Base-by-base conservation (phyloP, 2,888 invertebrate genomes). In the Aphrophora alni region DNA sequence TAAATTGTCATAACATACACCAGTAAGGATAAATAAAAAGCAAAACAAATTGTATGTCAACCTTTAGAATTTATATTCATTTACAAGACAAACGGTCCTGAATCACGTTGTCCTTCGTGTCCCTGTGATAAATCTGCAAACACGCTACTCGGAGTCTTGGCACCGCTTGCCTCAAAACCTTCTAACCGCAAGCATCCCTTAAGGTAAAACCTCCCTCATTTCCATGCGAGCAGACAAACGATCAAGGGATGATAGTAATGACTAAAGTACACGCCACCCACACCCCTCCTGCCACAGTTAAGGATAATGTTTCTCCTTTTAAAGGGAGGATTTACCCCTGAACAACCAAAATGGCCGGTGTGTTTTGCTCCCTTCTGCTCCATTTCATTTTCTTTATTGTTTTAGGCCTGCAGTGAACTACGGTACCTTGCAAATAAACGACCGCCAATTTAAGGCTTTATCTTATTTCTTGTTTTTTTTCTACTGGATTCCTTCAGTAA, bases 141-240 rank as follows among this genome's bases (percentile, higher is more conserved):
- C 59, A 59, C 59, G 59, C 59, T 21, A 59, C 59, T 17, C 12
- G 1, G 21, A n/a, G 59, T 59, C 59, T 2, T 59, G 59, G 59
- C 21, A 59, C 59, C 33, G 8, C 33, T 8, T 8, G 33, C 5
- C 8, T 33, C 33, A 33, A n/a, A n/a, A n/a, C n/a, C n/a, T n/a
- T n/a, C n/a, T n/a, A n/a, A 33, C 33, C 59, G 59, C 59, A 21
- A 59, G 21, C 59, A 59, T 59, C 59, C 59, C 14, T 59, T 59
- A 21, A 59, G 59, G 21, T 59, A 59, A 59, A 59, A n/a, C 59
- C 4, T 21, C 59, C 59, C 59, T 59, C 59, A 59, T 59, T 59
- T 59, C 59, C 59, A 59, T 59, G 59, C 59, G n/a, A 59, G 59
- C 59, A 59, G 59, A 59, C 59, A 59, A 59, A 59, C 59, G 59